A percentile compares a stretch with the other conserved stretches of the same genome.
Conservation (phyloP, 2,888 invertebrate genomes). For the Chrysomela aeneicollis region DNA sequence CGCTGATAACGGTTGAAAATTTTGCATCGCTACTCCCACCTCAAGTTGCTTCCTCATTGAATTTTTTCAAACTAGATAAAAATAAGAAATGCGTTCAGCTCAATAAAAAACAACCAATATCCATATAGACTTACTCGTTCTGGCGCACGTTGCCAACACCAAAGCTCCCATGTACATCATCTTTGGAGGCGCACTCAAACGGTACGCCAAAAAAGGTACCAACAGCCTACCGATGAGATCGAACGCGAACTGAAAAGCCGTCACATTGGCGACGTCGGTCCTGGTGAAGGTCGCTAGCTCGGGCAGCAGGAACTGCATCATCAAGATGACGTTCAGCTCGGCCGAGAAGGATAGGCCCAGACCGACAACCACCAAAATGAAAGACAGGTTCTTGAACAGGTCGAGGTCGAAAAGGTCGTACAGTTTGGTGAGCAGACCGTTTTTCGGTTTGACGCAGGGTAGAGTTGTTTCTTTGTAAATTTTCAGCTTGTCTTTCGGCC, state of each 20-base stretch:
- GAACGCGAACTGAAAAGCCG: constrained; percentile 57
- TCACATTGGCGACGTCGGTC: constrained; percentile 55
- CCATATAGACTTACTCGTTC: constrained; percentile 54
- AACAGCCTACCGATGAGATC: constrained; percentile 59
- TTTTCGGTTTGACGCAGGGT: constrained; percentile 33
- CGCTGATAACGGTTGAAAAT: too few relatives aligned
- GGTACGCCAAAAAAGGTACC: constrained; percentile 57
- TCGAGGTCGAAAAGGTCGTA: constrained; percentile 54
- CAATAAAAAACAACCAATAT: too few relatives aligned
- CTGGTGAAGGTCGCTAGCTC: constrained; percentile 55
- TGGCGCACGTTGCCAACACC: constrained; percentile 55
- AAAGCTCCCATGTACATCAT: constrained; percentile 58
- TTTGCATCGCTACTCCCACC: too few relatives aligned
- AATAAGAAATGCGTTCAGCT: too few relatives aligned
- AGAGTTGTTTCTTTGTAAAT: constrained; percentile 53
- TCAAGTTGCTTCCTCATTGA: too few relatives aligned
- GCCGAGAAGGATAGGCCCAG: constrained; percentile 62
- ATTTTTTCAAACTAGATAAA: too few relatives aligned
- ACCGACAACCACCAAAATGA: constrained; percentile 54
- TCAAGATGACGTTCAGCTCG: constrained; percentile 62
- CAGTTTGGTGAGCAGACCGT: constrained; percentile 44
- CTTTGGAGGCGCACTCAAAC: constrained; percentile 53
- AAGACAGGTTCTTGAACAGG: constrained; percentile 53
- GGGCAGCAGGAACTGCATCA: constrained; percentile 61
- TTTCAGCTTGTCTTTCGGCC: constrained; percentile 28